Percentiles rank a stretch among this genome's conserved stretches.
These are phyloP conservation scores for Drosophila takahashii DNA, from an alignment of 1,140 invertebrate species.

Conservation along the genomic window DNA sequence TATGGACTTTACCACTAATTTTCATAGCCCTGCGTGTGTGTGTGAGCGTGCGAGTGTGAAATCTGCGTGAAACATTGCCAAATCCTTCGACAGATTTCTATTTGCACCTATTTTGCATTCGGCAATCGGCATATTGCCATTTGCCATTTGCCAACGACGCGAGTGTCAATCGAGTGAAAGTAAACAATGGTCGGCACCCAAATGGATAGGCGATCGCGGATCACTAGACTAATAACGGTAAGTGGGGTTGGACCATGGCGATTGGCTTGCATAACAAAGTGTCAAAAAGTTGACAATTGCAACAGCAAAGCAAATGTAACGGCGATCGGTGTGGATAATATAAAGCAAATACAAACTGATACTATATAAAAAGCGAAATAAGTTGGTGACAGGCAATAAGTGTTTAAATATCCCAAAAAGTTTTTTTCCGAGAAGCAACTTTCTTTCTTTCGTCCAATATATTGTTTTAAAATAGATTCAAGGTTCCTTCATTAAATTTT, in stretches of 20 bases:
- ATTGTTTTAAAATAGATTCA: too few relatives aligned
- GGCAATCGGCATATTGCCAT: slow-evolving; percentile 26
- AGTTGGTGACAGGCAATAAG: neutral
- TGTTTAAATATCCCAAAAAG: too few relatives aligned
- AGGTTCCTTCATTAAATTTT: too few relatives aligned
- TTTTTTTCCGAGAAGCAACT: too few relatives aligned
- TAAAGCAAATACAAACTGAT: neutral
- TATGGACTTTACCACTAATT: slow-evolving; percentile 52
- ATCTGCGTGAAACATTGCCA: slow-evolving; percentile 42
- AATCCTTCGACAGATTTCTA: slow-evolving; percentile 54
- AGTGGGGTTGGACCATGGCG: slow-evolving; percentile 26
- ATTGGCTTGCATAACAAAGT: slow-evolving; percentile 33
- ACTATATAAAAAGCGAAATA: neutral
- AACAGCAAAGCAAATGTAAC: slow-evolving; percentile 2
- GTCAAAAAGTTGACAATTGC: slow-evolving; percentile 25
- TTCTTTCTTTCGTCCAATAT: too few relatives aligned
- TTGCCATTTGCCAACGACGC: slow-evolving; percentile 30
- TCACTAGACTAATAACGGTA: slow-evolving; percentile 67
- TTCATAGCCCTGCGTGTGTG: slow-evolving; percentile 31
- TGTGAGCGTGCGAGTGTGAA: slow-evolving; percentile 28
- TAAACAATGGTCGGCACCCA: slow-evolving; percentile 66
- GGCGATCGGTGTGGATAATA: neutral
- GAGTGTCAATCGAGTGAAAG: slow-evolving; percentile 66
- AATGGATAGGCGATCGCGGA: slow-evolving; percentile 58
- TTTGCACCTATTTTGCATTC: slow-evolving; percentile 49